phyloP scores from a whole-genome alignment of 2,797 vertebrate species.

The Pristis pectinata region DNA sequence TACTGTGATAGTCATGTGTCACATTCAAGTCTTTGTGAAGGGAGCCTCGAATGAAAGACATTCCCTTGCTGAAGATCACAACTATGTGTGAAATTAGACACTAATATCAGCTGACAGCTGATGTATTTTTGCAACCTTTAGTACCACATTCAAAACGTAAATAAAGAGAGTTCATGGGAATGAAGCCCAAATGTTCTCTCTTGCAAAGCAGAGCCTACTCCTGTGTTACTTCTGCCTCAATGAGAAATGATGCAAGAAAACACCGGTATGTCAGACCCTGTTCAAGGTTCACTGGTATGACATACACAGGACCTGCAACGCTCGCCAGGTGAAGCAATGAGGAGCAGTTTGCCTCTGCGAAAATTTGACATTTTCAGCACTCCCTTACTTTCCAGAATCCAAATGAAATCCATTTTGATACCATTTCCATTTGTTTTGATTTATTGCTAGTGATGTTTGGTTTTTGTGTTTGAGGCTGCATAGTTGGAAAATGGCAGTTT shows the following conservation, averaged over 20 bases:
- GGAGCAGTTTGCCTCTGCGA: not conserved
- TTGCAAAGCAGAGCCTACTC: not conserved
- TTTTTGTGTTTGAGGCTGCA: not conserved
- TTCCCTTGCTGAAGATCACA: constrained; percentile 6
- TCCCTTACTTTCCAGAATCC: not conserved
- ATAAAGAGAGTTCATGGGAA: not conserved
- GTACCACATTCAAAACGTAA: not conserved
- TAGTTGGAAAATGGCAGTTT: not conserved
- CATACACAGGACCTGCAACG: not conserved
- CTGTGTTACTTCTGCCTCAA: not conserved
- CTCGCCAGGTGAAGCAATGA: not conserved
- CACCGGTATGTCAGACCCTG: not conserved
- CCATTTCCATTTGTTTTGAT: not conserved
- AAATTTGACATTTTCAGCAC: not conserved
- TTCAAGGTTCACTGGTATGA: not conserved
- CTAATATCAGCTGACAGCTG: not conserved
- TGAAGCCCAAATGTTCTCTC: not conserved
- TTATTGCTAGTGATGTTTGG: not conserved
- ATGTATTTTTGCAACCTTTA: not conserved
- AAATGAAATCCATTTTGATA: not conserved
- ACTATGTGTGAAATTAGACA: not conserved
- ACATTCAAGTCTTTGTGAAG: not conserved
- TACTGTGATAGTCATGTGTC: not conserved
- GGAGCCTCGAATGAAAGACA: not conserved
- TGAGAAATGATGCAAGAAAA: not conserved